Evolutionary conservation across 2,797 vertebrate species (phyloP).

Genomic region (Spinibarbus caldwelli): DNA sequence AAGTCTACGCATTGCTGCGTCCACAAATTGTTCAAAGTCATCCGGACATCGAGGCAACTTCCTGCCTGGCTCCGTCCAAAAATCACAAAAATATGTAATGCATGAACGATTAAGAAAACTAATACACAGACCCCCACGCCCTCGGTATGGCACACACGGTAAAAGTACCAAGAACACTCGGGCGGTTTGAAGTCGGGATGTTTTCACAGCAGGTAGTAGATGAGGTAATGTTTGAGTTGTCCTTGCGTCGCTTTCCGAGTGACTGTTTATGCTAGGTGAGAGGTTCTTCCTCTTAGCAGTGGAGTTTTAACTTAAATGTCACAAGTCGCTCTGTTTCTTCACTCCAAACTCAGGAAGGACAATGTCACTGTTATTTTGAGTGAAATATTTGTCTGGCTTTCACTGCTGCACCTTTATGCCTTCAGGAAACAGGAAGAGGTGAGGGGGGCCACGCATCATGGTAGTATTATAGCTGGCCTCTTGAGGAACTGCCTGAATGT

Average conservation of each 20-base stretch:
- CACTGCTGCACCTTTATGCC: constrained; percentile 55
- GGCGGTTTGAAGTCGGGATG: constrained; percentile 68
- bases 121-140: constrained; percentile 45
- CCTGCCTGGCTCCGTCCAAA: constrained; percentile 63
- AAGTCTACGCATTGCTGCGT: constrained; percentile 63
- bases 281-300: constrained; percentile 63
- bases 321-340: constrained; percentile 53
- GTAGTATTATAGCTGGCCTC: constrained; percentile 52
- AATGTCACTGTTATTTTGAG: constrained; percentile 59
- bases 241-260: constrained; percentile 57
- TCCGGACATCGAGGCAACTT: constrained; percentile 63
- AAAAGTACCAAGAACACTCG: constrained; percentile 57
- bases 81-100: constrained; percentile 66
- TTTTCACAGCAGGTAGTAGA: constrained; percentile 66
- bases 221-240: constrained; percentile 73
- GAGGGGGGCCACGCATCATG: constrained; percentile 38
- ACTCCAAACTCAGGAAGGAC: constrained; percentile 60
- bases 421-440: constrained; percentile 52
- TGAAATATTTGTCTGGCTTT: constrained; percentile 65
- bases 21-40: constrained; percentile 68
- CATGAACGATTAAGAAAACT: constrained; percentile 65
- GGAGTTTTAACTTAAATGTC: constrained; percentile 59
- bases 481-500: constrained; percentile 36
- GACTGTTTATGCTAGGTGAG: constrained; percentile 65
- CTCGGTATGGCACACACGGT: constrained; percentile 50